Evolutionary conservation across 2,888 invertebrate species (phyloP).

Genomic region (Nemurella pictetii): DNA sequence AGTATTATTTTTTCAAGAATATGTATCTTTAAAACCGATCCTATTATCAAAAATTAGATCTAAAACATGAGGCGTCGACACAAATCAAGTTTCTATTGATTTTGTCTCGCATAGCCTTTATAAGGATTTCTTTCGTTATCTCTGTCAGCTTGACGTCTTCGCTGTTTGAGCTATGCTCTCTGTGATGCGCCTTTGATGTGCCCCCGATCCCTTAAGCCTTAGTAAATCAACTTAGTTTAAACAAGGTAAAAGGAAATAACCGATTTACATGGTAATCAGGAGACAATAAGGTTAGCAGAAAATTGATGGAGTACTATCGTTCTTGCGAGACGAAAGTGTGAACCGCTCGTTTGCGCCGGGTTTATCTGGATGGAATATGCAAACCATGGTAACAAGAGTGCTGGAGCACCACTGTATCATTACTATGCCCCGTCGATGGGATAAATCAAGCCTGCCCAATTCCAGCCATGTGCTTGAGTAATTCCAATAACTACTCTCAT

Average conservation of each 20-base stretch:
- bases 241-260: constrained; percentile 36
- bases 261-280: constrained; percentile 39
- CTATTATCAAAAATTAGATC: background rate
- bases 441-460: background rate
- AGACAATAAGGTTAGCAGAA: constrained; percentile 36
- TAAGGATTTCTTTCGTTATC: constrained; percentile 6
- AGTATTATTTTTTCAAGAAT: background rate
- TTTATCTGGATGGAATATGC: background rate
- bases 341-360: background rate
- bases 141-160: constrained; percentile 13
- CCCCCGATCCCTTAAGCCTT: constrained; percentile 20
- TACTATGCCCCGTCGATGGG: background rate
- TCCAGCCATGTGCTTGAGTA: background rate
- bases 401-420: background rate
- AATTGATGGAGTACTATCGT: constrained; percentile 22
- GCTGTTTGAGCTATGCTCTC: background rate
- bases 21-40: background rate
- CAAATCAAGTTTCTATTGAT: constrained; percentile 25
- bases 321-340: background rate
- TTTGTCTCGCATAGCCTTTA: constrained; percentile 5
- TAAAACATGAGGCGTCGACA: background rate
- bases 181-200: constrained; percentile 13
- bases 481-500: background rate
- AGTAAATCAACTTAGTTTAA: constrained; percentile 32
- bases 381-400: background rate